These are phyloP conservation scores for Centropristis striata DNA, from an alignment of 2,113 vertebrate species.

Conservation along the genomic window DNA sequence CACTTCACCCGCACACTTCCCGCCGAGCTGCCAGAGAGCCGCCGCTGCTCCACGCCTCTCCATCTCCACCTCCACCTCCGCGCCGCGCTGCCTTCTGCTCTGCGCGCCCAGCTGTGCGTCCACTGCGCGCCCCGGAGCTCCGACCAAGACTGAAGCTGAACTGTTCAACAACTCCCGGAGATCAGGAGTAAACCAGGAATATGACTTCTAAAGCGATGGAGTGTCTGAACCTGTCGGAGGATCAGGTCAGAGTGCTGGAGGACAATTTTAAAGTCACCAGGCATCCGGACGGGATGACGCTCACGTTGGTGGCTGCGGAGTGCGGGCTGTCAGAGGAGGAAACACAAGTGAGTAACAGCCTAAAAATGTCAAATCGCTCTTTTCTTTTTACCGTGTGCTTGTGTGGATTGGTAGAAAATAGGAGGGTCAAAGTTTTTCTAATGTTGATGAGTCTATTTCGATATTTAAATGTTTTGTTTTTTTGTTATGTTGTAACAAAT, in stretches of 20 bases:
- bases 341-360: slow-evolving; percentile 71
- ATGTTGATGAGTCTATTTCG: too few species aligned
- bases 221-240: slow-evolving; percentile 72
- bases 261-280: slow-evolving; percentile 78
- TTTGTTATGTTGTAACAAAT: too few species aligned
- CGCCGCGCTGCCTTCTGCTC: slow-evolving; percentile 3
- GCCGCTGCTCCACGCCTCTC: not conserved
- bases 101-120: slow-evolving; percentile 38
- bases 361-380: not conserved
- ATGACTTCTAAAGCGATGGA: slow-evolving; percentile 66
- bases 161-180: not conserved
- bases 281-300: slow-evolving; percentile 76
- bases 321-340: slow-evolving; percentile 81
- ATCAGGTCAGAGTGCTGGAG: slow-evolving; percentile 83
- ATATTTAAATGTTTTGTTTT: too few species aligned
- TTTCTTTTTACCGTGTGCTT: not conserved
- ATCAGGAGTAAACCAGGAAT: not conserved
- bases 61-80: slow-evolving; percentile 1
- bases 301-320: slow-evolving; percentile 85
- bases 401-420: too few species aligned
- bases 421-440: too few species aligned
- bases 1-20: not conserved
- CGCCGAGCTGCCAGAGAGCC: slow-evolving; percentile 28
- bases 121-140: slow-evolving; percentile 5
- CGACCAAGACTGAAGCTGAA: not conserved